Conservation (phyloP, 2,797 vertebrate species). For the Thripadectes ignobilis region DNA sequence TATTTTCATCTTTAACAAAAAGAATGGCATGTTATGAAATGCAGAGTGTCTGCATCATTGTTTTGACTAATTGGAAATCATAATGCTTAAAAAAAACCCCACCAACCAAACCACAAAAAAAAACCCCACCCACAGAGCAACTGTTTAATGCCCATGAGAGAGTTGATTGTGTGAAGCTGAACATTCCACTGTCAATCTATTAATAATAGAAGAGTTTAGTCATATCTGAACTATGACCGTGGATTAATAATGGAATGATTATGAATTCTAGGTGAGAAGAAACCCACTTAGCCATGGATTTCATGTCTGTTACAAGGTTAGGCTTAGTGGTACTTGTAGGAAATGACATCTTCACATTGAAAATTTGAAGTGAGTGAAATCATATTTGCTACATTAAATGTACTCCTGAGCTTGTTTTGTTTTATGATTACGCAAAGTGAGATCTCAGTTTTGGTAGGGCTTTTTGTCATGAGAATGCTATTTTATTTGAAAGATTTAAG, state of each 20-base stretch:
- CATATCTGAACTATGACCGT: not conserved
- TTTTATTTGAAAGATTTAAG: not conserved
- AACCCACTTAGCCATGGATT: not conserved
- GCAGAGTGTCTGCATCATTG: not conserved
- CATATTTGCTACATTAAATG: not conserved
- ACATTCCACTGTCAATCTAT: not conserved
- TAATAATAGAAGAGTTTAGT: slow-evolving; percentile 10
- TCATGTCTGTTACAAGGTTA: not conserved
- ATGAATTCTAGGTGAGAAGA: not conserved
- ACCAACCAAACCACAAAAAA: not conserved
- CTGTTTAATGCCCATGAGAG: not conserved
- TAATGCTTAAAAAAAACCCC: not conserved
- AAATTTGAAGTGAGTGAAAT: not conserved
- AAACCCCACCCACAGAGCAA: not conserved
- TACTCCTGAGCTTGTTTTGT: not conserved
- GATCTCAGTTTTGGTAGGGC: not conserved
- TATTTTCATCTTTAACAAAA: not conserved
- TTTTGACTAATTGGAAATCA: not conserved
- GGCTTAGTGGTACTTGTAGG: not conserved
- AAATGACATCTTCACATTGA: not conserved
- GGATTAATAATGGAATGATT: not conserved
- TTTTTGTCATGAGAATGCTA: not conserved
- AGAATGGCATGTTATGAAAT: not conserved
- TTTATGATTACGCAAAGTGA: not conserved
- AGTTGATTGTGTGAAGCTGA: not conserved